Evolutionary conservation across 1,140 invertebrate genomes (phyloP).

Genomic region (Carposina sasakii): DNA sequence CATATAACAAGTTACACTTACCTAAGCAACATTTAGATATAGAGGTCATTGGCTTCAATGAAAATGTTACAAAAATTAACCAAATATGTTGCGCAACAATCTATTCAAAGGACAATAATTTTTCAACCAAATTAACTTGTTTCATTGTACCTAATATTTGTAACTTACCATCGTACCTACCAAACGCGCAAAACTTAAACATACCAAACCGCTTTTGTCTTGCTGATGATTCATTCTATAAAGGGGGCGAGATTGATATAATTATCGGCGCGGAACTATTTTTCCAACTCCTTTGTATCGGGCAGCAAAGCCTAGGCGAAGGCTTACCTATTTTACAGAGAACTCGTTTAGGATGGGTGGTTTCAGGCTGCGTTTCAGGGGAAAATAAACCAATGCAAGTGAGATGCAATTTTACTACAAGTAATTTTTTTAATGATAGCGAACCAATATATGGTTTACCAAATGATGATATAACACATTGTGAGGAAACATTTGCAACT

Average conservation of each 20-base stretch:
- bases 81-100: not conserved
- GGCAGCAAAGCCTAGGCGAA: not conserved
- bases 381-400: not conserved
- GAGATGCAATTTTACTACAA: not conserved
- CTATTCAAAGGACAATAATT: not conserved
- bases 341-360: not conserved
- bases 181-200: not conserved
- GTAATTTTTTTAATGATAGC: too few species aligned
- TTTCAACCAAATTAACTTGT: not conserved
- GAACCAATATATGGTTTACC: too few species aligned
- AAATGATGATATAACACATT: not conserved
- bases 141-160: not conserved
- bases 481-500: not conserved
- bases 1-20: not conserved
- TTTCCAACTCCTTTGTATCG: not conserved
- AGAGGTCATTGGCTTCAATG: not conserved
- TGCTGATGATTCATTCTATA: not conserved
- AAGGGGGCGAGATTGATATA: not conserved
- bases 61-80: not conserved
- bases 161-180: not conserved
- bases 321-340: not conserved
- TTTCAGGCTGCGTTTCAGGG: not conserved
- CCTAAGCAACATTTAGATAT: not conserved
- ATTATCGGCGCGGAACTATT: not conserved
- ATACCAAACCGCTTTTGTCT: not conserved